phyloP scores from a whole-genome alignment of 2,113 vertebrate genomes.

The Cyrtonyx montezumae region DNA sequence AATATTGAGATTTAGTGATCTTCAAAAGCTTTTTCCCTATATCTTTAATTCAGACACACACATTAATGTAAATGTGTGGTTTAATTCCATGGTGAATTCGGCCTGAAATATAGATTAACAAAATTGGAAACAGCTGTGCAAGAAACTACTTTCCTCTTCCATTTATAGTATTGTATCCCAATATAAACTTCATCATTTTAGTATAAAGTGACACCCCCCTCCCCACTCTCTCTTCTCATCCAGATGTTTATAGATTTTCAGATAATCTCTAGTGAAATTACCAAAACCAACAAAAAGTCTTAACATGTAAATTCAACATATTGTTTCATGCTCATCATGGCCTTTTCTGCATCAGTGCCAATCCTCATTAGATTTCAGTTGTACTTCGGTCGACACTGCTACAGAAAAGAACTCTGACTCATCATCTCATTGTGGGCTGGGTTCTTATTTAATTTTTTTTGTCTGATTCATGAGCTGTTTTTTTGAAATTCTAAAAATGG shows the following conservation, averaged over 20 bases:
- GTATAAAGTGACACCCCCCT: constrained; percentile 70
- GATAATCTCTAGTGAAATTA: constrained; percentile 82
- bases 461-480: constrained; percentile 82
- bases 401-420: constrained; percentile 82
- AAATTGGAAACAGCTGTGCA: constrained; percentile 88
- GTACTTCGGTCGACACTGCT: constrained; percentile 78
- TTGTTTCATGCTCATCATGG: constrained; percentile 85
- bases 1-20: constrained; percentile 47
- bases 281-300: constrained; percentile 84
- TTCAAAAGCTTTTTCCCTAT: constrained; percentile 51
- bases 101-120: constrained; percentile 82
- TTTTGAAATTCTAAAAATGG: constrained; percentile 82
- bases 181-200: constrained; percentile 84
- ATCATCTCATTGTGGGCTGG: constrained; percentile 80
- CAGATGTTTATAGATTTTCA: constrained; percentile 85
- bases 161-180: constrained; percentile 85
- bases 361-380: constrained; percentile 84
- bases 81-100: constrained; percentile 79
- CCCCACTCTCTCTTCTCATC: constrained; percentile 67
- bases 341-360: constrained; percentile 81
- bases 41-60: constrained; percentile 73
- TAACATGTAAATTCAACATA: constrained; percentile 85
- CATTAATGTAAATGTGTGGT: constrained; percentile 76
- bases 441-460: constrained; percentile 81
- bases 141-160: constrained; percentile 84